Evolutionary conservation across 2,797 vertebrate species (phyloP).

Genomic region (Leuciscus waleckii): DNA sequence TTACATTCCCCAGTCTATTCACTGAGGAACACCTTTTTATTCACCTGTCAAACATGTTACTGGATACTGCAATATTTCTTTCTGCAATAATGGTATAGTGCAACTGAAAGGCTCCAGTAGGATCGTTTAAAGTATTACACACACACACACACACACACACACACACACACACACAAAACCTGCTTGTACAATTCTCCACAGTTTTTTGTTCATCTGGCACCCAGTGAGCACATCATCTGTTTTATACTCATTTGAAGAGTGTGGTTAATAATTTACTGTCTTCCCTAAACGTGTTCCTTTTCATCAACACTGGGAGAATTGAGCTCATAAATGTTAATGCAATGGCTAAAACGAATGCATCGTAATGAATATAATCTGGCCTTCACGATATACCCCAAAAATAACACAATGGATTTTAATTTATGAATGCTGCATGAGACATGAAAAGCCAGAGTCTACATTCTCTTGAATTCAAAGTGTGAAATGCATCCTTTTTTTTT

Average conservation of each 20-base stretch:
- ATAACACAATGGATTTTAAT: not conserved
- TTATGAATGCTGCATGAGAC: not conserved
- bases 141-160: too few species aligned
- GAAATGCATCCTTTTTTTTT: not conserved
- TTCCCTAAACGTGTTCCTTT: not conserved
- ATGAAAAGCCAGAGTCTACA: not conserved
- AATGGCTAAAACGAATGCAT: not conserved
- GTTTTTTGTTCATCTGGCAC: not conserved
- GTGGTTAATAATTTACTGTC: not conserved
- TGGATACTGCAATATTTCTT: not conserved
- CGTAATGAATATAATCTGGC: not conserved
- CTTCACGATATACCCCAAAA: not conserved
- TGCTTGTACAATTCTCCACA: not conserved
- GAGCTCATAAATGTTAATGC: slow-evolving; percentile 3
- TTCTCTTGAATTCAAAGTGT: not conserved
- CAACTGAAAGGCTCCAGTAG: too few species aligned
- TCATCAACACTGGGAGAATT: slow-evolving; percentile 2
- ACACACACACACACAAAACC: not conserved
- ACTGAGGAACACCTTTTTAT: slow-evolving; percentile 10
- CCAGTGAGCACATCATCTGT: not conserved
- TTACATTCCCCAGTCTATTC: slow-evolving; percentile 22
- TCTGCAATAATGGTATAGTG: not conserved
- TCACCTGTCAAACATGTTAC: slow-evolving; percentile 16
- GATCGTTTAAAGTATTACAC: not conserved
- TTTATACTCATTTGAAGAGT: slow-evolving; percentile 6